phyloP scores from a whole-genome alignment of 2,113 vertebrate species.

The Tachuris rubrigastra region DNA sequence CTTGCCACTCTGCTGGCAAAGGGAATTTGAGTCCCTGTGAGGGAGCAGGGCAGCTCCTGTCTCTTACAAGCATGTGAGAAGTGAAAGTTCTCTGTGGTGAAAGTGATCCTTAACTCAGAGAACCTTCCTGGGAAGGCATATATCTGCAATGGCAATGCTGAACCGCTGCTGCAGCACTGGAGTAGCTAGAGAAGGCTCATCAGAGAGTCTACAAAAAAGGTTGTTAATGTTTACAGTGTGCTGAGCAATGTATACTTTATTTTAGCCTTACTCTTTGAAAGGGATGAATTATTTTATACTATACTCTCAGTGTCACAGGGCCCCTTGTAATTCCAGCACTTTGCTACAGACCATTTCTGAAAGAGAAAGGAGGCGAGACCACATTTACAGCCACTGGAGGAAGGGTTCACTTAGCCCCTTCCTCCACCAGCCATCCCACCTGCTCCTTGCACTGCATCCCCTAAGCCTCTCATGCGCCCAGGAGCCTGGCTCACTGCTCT shows the following conservation, averaged over 20 bases:
- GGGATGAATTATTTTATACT: not conserved
- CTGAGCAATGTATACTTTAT: not conserved
- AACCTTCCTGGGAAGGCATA: fast-evolving
- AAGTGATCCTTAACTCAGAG: not conserved
- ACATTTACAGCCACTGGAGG: not conserved
- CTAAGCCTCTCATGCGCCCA: not conserved
- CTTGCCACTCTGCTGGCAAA: not conserved
- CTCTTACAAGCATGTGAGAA: not conserved
- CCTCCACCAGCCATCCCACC: not conserved
- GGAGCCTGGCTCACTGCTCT: not conserved
- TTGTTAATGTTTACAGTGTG: not conserved
- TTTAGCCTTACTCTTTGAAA: not conserved
- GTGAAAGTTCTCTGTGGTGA: not conserved
- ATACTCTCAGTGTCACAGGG: not conserved
- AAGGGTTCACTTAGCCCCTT: not conserved
- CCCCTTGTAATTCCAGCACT: not conserved
- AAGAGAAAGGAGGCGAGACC: not conserved
- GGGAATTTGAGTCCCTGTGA: not conserved
- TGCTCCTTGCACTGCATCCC: fast-evolving
- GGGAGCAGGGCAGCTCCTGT: not conserved
- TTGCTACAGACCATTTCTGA: not conserved
- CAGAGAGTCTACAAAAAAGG: not conserved
- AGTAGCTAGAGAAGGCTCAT: not conserved
- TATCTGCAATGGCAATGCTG: not conserved
- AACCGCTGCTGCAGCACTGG: not conserved